Conservation (phyloP, 2,113 vertebrate species). For the Petrocephalus zakoni region DNA sequence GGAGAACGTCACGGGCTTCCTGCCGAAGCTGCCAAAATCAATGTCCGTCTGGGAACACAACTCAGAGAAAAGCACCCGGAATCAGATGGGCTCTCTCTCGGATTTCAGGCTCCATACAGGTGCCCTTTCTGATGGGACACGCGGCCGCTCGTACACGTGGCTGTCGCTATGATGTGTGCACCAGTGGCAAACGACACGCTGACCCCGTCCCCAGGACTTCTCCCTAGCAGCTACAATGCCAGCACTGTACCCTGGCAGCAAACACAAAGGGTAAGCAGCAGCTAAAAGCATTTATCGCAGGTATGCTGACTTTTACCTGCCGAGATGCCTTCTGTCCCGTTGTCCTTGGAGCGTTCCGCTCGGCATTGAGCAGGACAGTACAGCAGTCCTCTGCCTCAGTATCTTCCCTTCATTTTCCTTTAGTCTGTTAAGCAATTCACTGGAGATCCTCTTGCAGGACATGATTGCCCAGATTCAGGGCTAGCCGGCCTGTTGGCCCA, state of each 20-base stretch:
- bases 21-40: conserved; percentile 54
- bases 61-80: conserved; percentile 44
- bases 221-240: conserved; percentile 4
- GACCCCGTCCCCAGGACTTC: background rate
- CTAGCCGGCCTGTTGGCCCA: background rate
- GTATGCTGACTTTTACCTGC: background rate
- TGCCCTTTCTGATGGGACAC: background rate
- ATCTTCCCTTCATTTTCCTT: background rate
- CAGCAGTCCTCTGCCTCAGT: background rate
- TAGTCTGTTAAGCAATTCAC: background rate
- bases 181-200: background rate
- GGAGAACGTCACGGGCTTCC: conserved; percentile 34
- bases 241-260: background rate
- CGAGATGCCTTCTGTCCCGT: background rate
- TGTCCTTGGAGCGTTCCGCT: background rate
- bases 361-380: background rate
- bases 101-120: conserved; percentile 22
- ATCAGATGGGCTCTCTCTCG: conserved; percentile 48
- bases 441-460: background rate
- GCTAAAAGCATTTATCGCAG: background rate
- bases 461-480: background rate
- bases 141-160: background rate
- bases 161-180: background rate
- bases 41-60: conserved; percentile 42
- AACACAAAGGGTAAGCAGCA: background rate